Evolutionary conservation across 2,113 vertebrate species (phyloP).

Genomic region (Hystrix brachyura): DNA sequence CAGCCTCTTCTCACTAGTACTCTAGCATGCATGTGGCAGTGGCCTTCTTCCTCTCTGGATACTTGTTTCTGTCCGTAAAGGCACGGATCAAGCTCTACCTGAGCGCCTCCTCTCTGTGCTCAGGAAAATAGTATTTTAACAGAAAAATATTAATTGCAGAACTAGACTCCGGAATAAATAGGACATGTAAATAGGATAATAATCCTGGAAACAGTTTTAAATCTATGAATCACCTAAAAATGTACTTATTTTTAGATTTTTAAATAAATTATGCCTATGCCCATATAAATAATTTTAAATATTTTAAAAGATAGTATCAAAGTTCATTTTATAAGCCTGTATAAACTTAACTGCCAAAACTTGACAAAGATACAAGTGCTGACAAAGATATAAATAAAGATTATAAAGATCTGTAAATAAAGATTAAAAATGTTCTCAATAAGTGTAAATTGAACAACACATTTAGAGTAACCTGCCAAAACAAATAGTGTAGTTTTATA

Average conservation of each 20-base stretch:
- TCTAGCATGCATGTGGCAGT: background rate
- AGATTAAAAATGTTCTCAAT: conserved; percentile 11
- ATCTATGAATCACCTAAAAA: background rate
- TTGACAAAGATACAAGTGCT: background rate
- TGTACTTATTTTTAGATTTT: background rate
- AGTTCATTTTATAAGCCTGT: conserved; percentile 7
- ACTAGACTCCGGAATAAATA: conserved; percentile 16
- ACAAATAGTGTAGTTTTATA: background rate
- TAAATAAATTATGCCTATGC: conserved; percentile 27
- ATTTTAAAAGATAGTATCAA: conserved; percentile 6
- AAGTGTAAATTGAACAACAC: background rate
- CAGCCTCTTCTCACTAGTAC: background rate
- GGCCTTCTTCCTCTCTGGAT: background rate
- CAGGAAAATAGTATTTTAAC: conserved; percentile 38
- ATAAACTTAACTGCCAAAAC: conserved; percentile 20
- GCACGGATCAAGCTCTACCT: background rate
- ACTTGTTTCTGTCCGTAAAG: background rate
- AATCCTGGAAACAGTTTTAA: conserved; percentile 19
- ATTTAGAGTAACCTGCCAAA: background rate
- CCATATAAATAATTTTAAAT: conserved; percentile 6
- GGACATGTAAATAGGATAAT: background rate
- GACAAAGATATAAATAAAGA: background rate
- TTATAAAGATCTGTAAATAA: background rate
- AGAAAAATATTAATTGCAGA: conserved; percentile 17
- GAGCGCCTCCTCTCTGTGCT: background rate